Evolutionary conservation across 2,888 invertebrate genomes (phyloP), one percentile per base, ranked within the genome.

Genomic region (Hofmannophila pseudospretella): DNA sequence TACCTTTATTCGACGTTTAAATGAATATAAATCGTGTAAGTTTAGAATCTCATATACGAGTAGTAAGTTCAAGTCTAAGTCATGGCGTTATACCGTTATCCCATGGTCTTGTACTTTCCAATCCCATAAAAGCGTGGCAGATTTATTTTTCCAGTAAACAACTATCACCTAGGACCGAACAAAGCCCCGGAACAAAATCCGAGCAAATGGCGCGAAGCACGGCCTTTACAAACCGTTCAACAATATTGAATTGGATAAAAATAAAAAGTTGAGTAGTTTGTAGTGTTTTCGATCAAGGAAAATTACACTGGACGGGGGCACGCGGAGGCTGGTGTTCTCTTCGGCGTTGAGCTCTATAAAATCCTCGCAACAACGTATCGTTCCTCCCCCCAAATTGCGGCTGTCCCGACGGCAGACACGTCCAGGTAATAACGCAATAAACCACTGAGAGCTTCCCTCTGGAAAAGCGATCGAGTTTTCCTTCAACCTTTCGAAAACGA

Each of bases 391-490:
- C 68, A 76, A 84, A 84, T 85, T 84, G 84, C 79, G 78, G 77
- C 71, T 75, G 82, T 79, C 79, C 80, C 80, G 72, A 50, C 69
- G 73, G 74, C 72, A 72, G 79, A 81, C 82, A 80, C 81, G 84
- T 85, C 78, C 84, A 86, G 85, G 86, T 86, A 85, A 86, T 86
- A 86, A 86, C 84, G 80, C 84, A 84, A 86, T 86, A 86, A 85
- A 85, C 82, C 82, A 84, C 81, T 79, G 81, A 80, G 84, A 79
- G 82, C 75, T 78, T 82, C 78, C 78, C 76, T 70, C 78, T 77
- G 75, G 81, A 82, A 82, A 82, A 84, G 75, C 82, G 82, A 84
- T 85, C 82, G 82, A 82, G 79, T 84, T 84, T 86, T 82, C 78
- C 74, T 74, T 74, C 76, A 77, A 77, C 74, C 76, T 80, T 77